Percentiles rank a stretch among this genome's conserved stretches.
Evolutionary conservation across 2,888 invertebrate genomes (phyloP).

Genomic region (Barypeithes pellucidus): DNA sequence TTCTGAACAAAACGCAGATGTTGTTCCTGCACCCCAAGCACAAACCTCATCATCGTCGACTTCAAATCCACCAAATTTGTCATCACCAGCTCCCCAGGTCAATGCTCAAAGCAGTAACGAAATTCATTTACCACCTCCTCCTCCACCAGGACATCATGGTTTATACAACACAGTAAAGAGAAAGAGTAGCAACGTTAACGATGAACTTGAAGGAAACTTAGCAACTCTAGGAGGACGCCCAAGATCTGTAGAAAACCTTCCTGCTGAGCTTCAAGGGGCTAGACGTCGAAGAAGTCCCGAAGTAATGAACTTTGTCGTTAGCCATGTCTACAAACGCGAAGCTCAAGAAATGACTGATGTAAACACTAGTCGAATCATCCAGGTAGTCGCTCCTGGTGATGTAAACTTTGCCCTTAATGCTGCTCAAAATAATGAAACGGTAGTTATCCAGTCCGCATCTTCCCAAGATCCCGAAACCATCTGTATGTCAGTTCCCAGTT

Average conservation of each 20-base stretch:
- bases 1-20: slow-evolving; percentile 86
- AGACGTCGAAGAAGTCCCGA: slow-evolving; percentile 76
- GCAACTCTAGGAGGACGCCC: slow-evolving; percentile 90
- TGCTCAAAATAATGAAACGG: slow-evolving; percentile 86
- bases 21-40: slow-evolving; percentile 87
- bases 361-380: slow-evolving; percentile 90
- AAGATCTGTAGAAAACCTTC: slow-evolving; percentile 89
- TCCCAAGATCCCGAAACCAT: slow-evolving; percentile 89
- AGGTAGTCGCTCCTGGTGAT: slow-evolving; percentile 95
- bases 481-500: slow-evolving; percentile 95
- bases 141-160: slow-evolving; percentile 85
- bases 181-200: slow-evolving; percentile 78
- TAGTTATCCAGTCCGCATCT: slow-evolving; percentile 87
- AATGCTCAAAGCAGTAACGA: slow-evolving; percentile 77
- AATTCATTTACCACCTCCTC: slow-evolving; percentile 88
- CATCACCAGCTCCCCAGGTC: slow-evolving; percentile 74
- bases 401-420: slow-evolving; percentile 91
- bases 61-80: slow-evolving; percentile 76
- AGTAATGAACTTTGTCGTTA: slow-evolving; percentile 77
- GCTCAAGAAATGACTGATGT: slow-evolving; percentile 94
- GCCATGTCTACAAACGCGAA: slow-evolving; percentile 87
- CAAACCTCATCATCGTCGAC: slow-evolving; percentile 80
- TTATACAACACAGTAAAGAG: slow-evolving; percentile 89
- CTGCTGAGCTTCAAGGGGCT: slow-evolving; percentile 84
- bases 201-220: slow-evolving; percentile 83